Evolutionary conservation across 2,797 vertebrate species (phyloP), one percentile per base, ranked within the genome.

Genomic region (Phrynocephalus forsythii): DNA sequence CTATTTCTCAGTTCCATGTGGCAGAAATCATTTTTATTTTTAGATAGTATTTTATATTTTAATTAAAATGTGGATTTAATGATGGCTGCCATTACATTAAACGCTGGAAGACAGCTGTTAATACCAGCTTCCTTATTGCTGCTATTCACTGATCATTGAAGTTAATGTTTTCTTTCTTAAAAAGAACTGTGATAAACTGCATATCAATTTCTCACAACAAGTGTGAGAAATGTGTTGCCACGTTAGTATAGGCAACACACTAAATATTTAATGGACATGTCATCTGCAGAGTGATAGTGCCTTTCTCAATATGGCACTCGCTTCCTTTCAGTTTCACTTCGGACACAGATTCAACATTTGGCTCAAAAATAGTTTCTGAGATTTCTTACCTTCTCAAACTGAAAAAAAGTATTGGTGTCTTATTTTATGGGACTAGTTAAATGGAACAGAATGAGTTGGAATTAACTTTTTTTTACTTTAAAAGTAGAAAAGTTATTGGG

Each of bases 91-190:
- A 44, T 88, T 87, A 68, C 48, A 81, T 76, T 63, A 86, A 90
- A 92, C 80, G 1, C 2, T 77, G 15, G 0, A 86, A 88, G 78
- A 77, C 5, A 89, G 9, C 38, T 1, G 38, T 85, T 85, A 91
- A 85, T 82, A 0, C 0, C 24, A 86, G 2, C 68, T 71, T 52
- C 16, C 22, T 1, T 20, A 44, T n/a, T 79, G 0, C 24, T 90
- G 6, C 2, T 84, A 13, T 48, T 92, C 76, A 89, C 87, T 89
- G 28, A 79, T 56, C 83, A 60, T 79, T 77, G 6, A 8, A 89
- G 24, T 33, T 73, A 91, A 87, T 87, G 68, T 1, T 72, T 90
- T 79, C 72, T 30, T 84, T 90, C 83, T 18, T 87, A 92, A 90
- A 80, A 84, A 48, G 72, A 78, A 66, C 0, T 87, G 56, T 1